Evolutionary conservation across 2,113 vertebrate species (phyloP), one percentile per base, ranked within the genome.

Genomic region (Perca fluviatilis): DNA sequence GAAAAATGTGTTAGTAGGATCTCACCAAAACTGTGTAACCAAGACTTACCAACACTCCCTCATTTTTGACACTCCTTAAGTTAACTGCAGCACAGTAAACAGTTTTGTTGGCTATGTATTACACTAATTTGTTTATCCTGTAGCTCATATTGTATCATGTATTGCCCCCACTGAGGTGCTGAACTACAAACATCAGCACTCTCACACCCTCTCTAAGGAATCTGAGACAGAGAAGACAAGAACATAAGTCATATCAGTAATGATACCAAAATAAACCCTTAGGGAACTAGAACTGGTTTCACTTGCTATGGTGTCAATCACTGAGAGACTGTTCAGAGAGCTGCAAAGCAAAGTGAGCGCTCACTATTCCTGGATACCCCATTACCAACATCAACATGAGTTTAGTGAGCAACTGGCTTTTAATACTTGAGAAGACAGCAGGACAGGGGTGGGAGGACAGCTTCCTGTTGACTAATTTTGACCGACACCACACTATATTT

Each of bases 271-370:
- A 74, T n/a, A 72, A 62, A 56, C 46, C 10, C 13, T 14, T 10
- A 51, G 7, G 18, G 6, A 13, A 2, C 0, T 7, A 0, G 53
- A 66, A 46, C 73, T 80, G 72, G 11, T 58, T 57, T 2, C 10
- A 43, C 1, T 10, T 16, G 13, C 40, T 18, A 18, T 4, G 21
- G 11, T 16, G 69, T 50, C 75, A 60, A 3, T 60, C 53, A 50
- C 0, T 6, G 27, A 58, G 5, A 5, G 27, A 15, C 1, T 16
- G 2, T 47, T 40, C 30, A 57, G 27, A 69, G 13, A 74, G 50
- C 0, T 10, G 23, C 0, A 10, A 15, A n/a, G 3, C 6, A 11
- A 13, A 25, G n/a, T 0, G 63, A 72, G 33, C 1, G 0, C 57
- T 50, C 40, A 68, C 36, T 62, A 0, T 16, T 14, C 16, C n/a